These are phyloP conservation scores for Cepaea hortensis DNA, from an alignment of 2,888 invertebrate species.

Conservation along the genomic window DNA sequence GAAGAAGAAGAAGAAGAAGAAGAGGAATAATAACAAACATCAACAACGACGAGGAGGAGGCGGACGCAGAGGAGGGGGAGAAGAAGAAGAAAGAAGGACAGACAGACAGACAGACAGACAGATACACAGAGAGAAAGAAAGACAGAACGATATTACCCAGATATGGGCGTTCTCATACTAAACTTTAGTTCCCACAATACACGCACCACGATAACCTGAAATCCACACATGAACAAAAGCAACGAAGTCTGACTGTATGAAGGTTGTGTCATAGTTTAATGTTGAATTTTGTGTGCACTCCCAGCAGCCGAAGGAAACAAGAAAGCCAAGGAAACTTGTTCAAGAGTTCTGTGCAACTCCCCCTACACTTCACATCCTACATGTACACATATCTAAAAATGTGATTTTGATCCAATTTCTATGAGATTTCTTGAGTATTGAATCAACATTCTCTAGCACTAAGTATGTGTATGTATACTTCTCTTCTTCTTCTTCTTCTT, in stretches of 20 bases:
- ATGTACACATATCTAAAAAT: too few relatives aligned
- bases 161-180: too few relatives aligned
- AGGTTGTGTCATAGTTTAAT: background rate
- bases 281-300: background rate
- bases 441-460: too few relatives aligned
- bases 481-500: too few relatives aligned
- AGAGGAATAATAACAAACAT: background rate
- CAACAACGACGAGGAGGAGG: background rate
- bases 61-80: background rate
- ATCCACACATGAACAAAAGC: background rate
- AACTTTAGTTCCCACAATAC: too few relatives aligned
- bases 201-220: background rate
- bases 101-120: background rate
- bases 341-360: background rate
- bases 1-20: background rate
- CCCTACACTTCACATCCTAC: background rate
- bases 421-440: too few relatives aligned
- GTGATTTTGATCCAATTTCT: too few relatives aligned
- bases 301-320: background rate
- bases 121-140: background rate
- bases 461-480: background rate
- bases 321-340: background rate
- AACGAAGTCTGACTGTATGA: background rate
- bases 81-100: background rate
- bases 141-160: background rate